A percentile compares a stretch with the other conserved stretches of the same genome.
Conservation (phyloP, 2,113 vertebrate species). For the Gulo gulo region DNA sequence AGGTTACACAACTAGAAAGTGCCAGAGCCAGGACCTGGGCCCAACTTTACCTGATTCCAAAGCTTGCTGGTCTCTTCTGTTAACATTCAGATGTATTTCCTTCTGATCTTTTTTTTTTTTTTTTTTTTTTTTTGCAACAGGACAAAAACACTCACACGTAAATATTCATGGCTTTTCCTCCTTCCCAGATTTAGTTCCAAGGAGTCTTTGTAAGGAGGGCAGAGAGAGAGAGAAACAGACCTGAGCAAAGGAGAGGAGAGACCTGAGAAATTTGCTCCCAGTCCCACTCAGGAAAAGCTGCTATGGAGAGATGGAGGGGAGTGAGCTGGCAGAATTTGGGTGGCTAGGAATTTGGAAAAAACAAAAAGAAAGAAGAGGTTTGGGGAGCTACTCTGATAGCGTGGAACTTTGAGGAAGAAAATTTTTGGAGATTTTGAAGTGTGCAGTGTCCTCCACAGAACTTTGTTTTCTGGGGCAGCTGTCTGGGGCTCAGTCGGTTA, state of each 20-base stretch:
- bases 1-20: neutral
- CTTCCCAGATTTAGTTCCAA: neutral
- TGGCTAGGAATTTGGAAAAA: neutral
- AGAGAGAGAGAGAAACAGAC: neutral
- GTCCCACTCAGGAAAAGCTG: neutral
- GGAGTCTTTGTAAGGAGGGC: neutral
- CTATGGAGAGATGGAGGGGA: neutral
- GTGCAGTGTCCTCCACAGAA: neutral
- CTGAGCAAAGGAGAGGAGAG: neutral
- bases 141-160: constrained; percentile 38
- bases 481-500: neutral
- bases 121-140: constrained; percentile 9
- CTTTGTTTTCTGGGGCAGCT: neutral
- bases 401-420: neutral
- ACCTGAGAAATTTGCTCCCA: neutral
- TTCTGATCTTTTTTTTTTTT: constrained; percentile 21
- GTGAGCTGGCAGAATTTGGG: neutral
- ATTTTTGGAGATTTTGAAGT: neutral
- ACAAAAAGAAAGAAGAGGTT: neutral
- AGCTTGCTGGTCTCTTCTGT: constrained; percentile 27
- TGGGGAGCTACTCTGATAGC: neutral
- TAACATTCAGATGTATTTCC: neutral
- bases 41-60: constrained; percentile 11
- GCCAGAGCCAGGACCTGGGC: neutral
- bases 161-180: constrained; percentile 17